Evolutionary conservation across 2,797 vertebrate genomes (phyloP).

Genomic region (Margarornis squamiger): DNA sequence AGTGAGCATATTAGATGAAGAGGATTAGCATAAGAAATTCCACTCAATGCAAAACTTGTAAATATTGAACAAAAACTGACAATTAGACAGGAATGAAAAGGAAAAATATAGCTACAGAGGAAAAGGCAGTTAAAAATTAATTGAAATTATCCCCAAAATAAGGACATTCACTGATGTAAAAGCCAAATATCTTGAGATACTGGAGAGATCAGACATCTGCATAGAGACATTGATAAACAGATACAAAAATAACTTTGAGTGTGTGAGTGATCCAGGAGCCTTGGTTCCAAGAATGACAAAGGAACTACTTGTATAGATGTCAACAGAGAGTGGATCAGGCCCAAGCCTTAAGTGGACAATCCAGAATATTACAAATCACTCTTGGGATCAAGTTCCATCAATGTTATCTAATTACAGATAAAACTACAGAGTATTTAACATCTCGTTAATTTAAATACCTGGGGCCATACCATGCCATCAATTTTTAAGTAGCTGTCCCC

Average conservation of each 20-base stretch:
- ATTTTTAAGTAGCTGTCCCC: slow-evolving; percentile 66
- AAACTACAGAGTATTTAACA: slow-evolving; percentile 72
- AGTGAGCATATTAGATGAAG: slow-evolving; percentile 54
- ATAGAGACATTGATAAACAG: neutral
- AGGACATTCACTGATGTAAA: neutral
- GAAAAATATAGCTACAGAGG: slow-evolving; percentile 29
- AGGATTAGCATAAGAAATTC: slow-evolving; percentile 51
- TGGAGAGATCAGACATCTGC: neutral
- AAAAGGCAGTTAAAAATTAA: slow-evolving; percentile 43
- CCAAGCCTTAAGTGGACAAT: slow-evolving; percentile 29
- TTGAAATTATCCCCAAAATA: slow-evolving; percentile 24
- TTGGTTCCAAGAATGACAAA: neutral
- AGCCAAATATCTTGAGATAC: neutral
- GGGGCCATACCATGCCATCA: slow-evolving; percentile 62
- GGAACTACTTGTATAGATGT: neutral
- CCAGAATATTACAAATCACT: slow-evolving; percentile 43
- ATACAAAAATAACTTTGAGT: slow-evolving; percentile 16
- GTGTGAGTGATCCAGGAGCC: neutral
- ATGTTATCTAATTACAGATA: slow-evolving; percentile 69
- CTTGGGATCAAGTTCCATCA: slow-evolving; percentile 50
- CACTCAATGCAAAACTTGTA: slow-evolving; percentile 36
- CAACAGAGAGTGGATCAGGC: slow-evolving; percentile 8
- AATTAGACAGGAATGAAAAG: slow-evolving; percentile 37
- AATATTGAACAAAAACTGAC: slow-evolving; percentile 60
- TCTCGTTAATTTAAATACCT: slow-evolving; percentile 71